Evolutionary conservation across 2,113 vertebrate species (phyloP).

Genomic region (Cyphomyrus plagiostoma): DNA sequence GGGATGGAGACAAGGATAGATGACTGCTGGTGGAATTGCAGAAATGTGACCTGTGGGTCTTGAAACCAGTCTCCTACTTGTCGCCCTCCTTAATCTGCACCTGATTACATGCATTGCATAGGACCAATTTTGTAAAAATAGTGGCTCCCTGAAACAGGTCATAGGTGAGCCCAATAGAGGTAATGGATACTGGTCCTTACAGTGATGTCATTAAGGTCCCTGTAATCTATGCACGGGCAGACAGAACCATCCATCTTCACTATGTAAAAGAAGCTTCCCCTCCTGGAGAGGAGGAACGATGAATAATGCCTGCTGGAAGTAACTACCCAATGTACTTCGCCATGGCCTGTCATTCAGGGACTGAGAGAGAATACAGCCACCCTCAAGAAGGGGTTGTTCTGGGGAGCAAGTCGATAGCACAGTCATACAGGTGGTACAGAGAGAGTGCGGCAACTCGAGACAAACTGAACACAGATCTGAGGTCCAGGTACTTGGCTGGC

Average conservation of each 20-base stretch:
- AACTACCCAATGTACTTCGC: background rate
- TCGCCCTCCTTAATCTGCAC: background rate
- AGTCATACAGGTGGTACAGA: background rate
- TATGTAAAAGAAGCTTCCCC: background rate
- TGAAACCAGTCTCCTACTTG: background rate
- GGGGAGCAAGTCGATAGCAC: background rate
- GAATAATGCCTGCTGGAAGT: background rate
- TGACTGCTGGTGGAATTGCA: background rate
- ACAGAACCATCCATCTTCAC: background rate
- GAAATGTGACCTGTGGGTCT: background rate
- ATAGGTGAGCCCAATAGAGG: background rate
- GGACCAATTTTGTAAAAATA: conserved; percentile 8
- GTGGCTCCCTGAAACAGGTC: background rate
- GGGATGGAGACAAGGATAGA: background rate
- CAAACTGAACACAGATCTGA: background rate
- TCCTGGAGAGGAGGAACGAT: background rate
- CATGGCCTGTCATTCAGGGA: background rate
- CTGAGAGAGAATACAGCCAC: background rate
- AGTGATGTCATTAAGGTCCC: background rate
- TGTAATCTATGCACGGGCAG: background rate
- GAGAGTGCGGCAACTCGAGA: background rate
- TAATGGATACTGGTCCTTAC: background rate
- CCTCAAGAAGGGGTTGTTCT: background rate
- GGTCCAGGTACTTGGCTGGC: background rate
- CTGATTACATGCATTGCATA: background rate